Evolutionary conservation across 2,113 vertebrate species (phyloP).

Genomic region (Sialia sialis): DNA sequence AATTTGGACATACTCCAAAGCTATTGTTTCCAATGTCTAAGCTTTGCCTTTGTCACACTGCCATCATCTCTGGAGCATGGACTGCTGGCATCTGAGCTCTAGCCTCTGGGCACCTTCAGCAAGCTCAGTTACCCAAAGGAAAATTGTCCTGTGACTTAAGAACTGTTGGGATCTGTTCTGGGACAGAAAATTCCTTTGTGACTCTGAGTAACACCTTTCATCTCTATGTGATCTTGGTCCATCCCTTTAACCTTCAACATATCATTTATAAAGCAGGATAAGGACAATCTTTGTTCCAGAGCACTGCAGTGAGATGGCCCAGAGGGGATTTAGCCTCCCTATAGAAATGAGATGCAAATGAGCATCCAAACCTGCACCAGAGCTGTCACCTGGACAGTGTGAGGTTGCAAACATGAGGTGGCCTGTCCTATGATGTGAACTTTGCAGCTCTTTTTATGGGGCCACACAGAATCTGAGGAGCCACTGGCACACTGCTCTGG

Average conservation of each 20-base stretch:
- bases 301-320: no score
- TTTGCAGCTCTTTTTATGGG: background rate
- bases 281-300: background rate
- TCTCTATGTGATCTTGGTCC: background rate
- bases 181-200: background rate
- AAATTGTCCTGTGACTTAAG: fast-evolving
- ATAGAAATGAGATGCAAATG: background rate
- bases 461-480: fast-evolving
- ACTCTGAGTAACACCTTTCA: fast-evolving
- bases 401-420: fast-evolving
- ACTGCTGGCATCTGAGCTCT: background rate
- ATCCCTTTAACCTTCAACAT: background rate
- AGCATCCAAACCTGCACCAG: background rate
- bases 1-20: background rate
- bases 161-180: background rate
- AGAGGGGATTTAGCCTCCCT: background rate
- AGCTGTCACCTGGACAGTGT: fast-evolving
- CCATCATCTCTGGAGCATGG: fast-evolving
- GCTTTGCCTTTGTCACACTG: background rate
- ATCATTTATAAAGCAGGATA: background rate
- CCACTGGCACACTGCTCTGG: fast-evolving
- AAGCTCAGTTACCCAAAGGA: background rate
- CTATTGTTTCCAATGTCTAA: background rate
- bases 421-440: background rate
- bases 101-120: background rate